Evolutionary conservation across 2,113 vertebrate genomes (phyloP).

Genomic region (Seriola aureovittata): DNA sequence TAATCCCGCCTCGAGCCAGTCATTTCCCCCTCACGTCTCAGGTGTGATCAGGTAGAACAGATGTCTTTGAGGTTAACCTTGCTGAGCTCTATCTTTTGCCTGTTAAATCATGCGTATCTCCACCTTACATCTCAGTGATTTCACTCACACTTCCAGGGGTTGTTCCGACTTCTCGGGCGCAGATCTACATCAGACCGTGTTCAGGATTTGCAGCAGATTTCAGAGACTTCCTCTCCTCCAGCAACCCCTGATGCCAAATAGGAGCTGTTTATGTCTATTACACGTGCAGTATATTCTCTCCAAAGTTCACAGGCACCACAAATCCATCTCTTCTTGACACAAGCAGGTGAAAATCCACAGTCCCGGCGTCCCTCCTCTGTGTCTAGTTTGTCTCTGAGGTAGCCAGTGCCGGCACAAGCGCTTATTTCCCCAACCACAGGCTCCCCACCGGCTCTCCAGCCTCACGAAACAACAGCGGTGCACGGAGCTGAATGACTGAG

Average conservation of each 20-base stretch:
- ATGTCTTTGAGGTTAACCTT: slow-evolving; percentile 55
- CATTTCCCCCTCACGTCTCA: slow-evolving; percentile 39
- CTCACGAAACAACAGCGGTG: slow-evolving; percentile 57
- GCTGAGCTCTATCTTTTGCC: slow-evolving; percentile 21
- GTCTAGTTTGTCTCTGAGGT: slow-evolving; percentile 43
- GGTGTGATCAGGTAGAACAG: slow-evolving; percentile 49
- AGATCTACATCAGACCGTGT: slow-evolving; percentile 28
- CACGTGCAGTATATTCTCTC: slow-evolving; percentile 25
- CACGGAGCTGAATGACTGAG: slow-evolving; percentile 64
- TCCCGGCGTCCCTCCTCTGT: slow-evolving; percentile 4
- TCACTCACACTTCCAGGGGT: slow-evolving; percentile 2
- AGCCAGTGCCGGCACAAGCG: slow-evolving; percentile 33
- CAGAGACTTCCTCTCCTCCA: slow-evolving; percentile 15
- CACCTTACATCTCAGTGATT: slow-evolving; percentile 24
- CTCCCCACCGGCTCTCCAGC: slow-evolving; percentile 56
- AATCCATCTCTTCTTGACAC: slow-evolving; percentile 21
- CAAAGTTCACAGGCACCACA: slow-evolving; percentile 55
- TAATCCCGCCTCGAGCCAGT: slow-evolving; percentile 30
- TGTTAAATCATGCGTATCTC: slow-evolving; percentile 30
- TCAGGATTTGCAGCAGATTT: slow-evolving; percentile 19
- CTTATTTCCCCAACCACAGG: slow-evolving; percentile 56
- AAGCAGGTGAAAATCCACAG: slow-evolving; percentile 46
- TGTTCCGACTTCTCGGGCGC: not conserved
- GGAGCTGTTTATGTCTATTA: slow-evolving; percentile 15
- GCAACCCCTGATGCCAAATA: slow-evolving; percentile 2